Evolutionary conservation across 2,888 invertebrate genomes (phyloP).

Genomic region (Drosophila anceps): DNA sequence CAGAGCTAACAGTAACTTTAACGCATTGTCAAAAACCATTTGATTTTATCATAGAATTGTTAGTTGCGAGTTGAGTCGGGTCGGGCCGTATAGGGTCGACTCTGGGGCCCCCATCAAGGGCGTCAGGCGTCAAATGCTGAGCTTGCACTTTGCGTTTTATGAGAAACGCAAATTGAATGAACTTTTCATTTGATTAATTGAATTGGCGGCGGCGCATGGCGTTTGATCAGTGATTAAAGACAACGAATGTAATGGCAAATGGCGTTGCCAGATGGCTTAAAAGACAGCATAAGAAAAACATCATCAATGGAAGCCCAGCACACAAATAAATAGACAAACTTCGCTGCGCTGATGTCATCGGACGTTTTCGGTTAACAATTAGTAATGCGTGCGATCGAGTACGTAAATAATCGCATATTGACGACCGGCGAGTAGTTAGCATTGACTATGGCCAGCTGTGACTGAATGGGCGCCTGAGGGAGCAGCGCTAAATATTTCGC

Average conservation of each 20-base stretch:
- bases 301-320: not conserved
- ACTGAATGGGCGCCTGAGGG: not conserved
- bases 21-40: not conserved
- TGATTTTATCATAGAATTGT: not conserved
- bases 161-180: constrained; percentile 18
- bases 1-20: not conserved
- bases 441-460: not conserved
- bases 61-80: not conserved
- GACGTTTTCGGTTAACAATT: constrained; percentile 15
- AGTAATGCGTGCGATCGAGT: constrained; percentile 3
- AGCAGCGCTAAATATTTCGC: not conserved
- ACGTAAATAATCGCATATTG: constrained; percentile 8
- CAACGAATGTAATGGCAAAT: constrained; percentile 14
- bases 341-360: constrained; percentile 48
- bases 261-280: constrained; percentile 37
- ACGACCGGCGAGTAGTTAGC: constrained; percentile 6
- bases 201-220: constrained; percentile 18
- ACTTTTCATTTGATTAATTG: constrained; percentile 39
- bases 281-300: not conserved
- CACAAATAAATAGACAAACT: constrained; percentile 14
- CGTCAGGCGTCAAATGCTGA: constrained; percentile 8
- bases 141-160: constrained; percentile 22
- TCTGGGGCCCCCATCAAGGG: not conserved
- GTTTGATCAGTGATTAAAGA: constrained; percentile 32
- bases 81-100: too few species aligned